These are phyloP conservation scores for Notocelia uddmanniana DNA, from an alignment of 2,888 invertebrate species.

Conservation along the genomic window DNA sequence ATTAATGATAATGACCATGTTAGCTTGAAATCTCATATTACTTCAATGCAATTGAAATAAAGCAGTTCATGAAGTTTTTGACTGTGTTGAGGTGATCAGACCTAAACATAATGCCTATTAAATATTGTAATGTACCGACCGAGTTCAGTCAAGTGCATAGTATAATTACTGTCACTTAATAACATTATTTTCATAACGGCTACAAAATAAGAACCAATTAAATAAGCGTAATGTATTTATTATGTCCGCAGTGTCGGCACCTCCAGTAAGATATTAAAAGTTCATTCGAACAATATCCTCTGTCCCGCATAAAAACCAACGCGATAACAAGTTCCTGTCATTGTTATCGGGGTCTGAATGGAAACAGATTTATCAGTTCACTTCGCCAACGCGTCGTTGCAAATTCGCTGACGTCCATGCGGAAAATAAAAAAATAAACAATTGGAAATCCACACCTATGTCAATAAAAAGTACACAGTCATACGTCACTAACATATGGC, in stretches of 20 bases:
- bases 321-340: constrained; percentile 45
- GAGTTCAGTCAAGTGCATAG: not conserved
- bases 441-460: constrained; percentile 40
- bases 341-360: constrained; percentile 44
- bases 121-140: constrained; percentile 4
- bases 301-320: constrained; percentile 34
- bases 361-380: constrained; percentile 35
- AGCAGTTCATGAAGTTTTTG: not conserved
- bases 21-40: too few relatives aligned
- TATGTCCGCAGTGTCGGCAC: constrained; percentile 6
- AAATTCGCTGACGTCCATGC: constrained; percentile 38
- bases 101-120: not conserved
- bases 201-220: constrained; percentile 24
- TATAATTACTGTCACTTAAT: constrained; percentile 3
- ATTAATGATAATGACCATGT: too few relatives aligned
- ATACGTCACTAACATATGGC: constrained; percentile 32
- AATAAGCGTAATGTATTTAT: constrained; percentile 29
- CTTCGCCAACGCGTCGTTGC: constrained; percentile 28
- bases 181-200: constrained; percentile 2
- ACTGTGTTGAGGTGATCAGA: not conserved
- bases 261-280: constrained; percentile 38
- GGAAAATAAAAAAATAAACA: constrained; percentile 41
- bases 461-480: constrained; percentile 30
- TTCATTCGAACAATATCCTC: constrained; percentile 34
- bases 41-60: too few relatives aligned